Conservation (phyloP, 2,113 vertebrate species). For the Tupaia tana region DNA sequence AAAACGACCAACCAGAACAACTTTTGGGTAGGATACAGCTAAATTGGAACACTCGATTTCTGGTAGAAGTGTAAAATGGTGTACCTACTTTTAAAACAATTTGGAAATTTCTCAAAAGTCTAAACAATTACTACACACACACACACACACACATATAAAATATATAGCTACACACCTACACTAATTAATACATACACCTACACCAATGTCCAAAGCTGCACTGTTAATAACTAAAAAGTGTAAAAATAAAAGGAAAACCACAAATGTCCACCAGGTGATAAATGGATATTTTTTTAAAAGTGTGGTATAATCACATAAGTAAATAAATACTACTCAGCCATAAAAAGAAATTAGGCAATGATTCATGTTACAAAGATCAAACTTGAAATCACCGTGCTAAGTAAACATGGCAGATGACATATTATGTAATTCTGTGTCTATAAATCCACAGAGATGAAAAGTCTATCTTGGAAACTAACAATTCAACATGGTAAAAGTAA, state of each 20-base stretch:
- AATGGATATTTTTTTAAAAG: background rate
- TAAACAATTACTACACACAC: background rate
- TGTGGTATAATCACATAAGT: background rate
- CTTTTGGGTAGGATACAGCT: background rate
- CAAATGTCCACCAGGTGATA: background rate
- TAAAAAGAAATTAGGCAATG: background rate
- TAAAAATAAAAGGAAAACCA: background rate
- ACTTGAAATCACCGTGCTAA: background rate
- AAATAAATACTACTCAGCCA: background rate
- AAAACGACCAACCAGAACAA: background rate
- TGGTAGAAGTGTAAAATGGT: background rate
- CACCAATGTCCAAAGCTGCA: background rate
- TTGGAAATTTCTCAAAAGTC: background rate
- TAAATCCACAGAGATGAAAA: background rate
- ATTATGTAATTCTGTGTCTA: background rate
- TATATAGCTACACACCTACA: too few relatives aligned
- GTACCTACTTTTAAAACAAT: background rate
- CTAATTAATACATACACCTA: background rate
- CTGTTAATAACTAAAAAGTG: background rate
- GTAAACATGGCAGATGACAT: background rate
- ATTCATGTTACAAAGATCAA: background rate
- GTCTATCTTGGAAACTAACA: background rate
- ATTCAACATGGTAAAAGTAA: constrained; percentile 10
- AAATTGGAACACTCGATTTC: background rate
- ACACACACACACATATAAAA: too few relatives aligned